A percentile compares a stretch with the other conserved stretches of the same genome.
phyloP scores from a whole-genome alignment of 30 jellyfish, hydroid and myxozoan genomes.

The Aurelia aurita region DNA sequence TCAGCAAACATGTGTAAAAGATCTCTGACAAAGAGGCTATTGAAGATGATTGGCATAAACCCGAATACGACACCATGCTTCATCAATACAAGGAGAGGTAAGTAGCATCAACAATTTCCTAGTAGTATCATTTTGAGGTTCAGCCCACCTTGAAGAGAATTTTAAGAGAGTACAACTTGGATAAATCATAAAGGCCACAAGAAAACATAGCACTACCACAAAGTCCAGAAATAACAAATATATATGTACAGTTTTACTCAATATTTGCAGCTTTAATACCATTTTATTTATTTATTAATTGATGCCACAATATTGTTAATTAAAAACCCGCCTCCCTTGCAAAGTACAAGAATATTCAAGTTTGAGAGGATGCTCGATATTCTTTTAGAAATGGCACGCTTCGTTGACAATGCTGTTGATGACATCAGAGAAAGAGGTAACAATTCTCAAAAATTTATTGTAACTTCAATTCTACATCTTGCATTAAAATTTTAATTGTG shows the following conservation, averaged over 20 bases:
- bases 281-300: no score
- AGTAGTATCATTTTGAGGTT: no score
- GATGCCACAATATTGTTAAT: no score
- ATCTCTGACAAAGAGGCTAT: constrained; percentile 46
- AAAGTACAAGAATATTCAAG: no score
- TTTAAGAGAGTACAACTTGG: no score
- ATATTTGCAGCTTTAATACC: no score
- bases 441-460: not conserved
- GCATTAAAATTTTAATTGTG: not conserved
- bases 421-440: constrained; percentile 55
- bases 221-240: no score
- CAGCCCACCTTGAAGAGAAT: no score
- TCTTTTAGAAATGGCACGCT: constrained; percentile 53
- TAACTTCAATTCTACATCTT: not conserved
- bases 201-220: no score
- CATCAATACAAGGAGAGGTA: constrained; percentile 70
- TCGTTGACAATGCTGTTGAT: constrained; percentile 39
- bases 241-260: no score
- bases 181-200: no score
- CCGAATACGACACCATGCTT: constrained; percentile 71
- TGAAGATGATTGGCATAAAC: constrained; percentile 54
- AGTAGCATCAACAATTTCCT: not conserved
- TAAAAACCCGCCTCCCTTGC: no score
- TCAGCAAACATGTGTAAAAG: constrained; percentile 57
- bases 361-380: not conserved